Percentiles rank a stretch among this genome's conserved stretches.
Conservation (phyloP, 2,888 invertebrate species). For the Hermodice carunculata region DNA sequence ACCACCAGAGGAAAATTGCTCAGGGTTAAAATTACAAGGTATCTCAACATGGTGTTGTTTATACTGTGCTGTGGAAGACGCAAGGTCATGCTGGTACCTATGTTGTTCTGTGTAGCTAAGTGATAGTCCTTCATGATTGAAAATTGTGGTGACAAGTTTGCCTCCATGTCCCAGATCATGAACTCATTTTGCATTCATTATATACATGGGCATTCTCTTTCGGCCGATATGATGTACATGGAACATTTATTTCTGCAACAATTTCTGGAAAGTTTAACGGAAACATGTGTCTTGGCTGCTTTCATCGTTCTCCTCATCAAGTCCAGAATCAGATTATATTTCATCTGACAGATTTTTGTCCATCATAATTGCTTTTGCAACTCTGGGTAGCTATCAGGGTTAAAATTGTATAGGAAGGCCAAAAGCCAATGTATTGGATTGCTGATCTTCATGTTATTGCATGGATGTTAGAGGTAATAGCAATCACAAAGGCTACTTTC, state of each 20-base stretch:
- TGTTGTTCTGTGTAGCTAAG: conserved; percentile 6
- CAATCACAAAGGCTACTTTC: conserved; percentile 8
- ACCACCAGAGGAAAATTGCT: conserved; percentile 8
- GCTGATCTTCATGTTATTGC: conserved; percentile 8
- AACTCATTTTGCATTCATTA: not conserved
- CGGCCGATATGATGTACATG: not conserved
- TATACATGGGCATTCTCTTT: conserved; percentile 5
- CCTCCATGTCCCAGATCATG: conserved; percentile 13
- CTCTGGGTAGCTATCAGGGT: conserved; percentile 2
- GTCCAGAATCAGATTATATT: not conserved
- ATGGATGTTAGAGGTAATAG: conserved; percentile 5
- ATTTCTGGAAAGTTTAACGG: too few relatives aligned
- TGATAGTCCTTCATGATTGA: conserved; percentile 11
- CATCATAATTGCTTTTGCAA: conserved; percentile 8
- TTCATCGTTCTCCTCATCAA: not conserved
- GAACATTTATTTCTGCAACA: too few relatives aligned
- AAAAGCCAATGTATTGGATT: conserved; percentile 4
- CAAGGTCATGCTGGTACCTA: conserved; percentile 14
- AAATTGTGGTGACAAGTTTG: not conserved
- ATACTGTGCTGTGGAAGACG: conserved; percentile 4
- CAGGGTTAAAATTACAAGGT: conserved; percentile 9
- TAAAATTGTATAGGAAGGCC: conserved; percentile 13
- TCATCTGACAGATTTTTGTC: not conserved
- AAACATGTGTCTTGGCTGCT: not conserved
- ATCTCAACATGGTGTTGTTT: not conserved